Base-by-base conservation (phyloP, 2,797 vertebrate species). In the Pseudomugil gertrudae region DNA sequence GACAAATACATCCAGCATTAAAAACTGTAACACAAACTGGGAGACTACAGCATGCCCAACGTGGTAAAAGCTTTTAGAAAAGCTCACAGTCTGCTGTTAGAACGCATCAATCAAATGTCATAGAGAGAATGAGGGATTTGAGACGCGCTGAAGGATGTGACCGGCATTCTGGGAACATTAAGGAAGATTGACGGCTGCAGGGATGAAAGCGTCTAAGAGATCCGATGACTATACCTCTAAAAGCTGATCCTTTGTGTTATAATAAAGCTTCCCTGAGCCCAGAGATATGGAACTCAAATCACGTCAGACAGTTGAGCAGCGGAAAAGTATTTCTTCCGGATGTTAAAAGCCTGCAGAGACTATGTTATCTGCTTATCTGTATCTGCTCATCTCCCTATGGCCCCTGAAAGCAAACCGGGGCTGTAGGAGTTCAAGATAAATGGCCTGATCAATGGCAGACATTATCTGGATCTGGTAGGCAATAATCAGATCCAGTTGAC, bases 21-120 rank as follows among this genome's bases (percentile, higher is more conserved):
- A 84, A 85, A 91, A 84, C 77, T 81, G 36, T 87, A 90, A 88
- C 87, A 92, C 89, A 93, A 94, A 85, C 79, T 91, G 92, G 90
- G 89, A 86, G 89, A 89, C 60, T 75, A 82, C 80, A 90, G 80
- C 83, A 88, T 73, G 81, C 78, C 83, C 83, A 83, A 86, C 83
- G 81, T 56, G 70, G 64, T 65, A 74, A 79, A 83, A 83, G 69
- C 79, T 76, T 84, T 72, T 78, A 81, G 80, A 83, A 83, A 63
- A 63, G 56, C 74, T 73, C 81, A 79, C 80, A 86, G 80, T 78
- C 73, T 58, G 74, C 64, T 79, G 67, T 63, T 81, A 33, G 78
- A 86, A 69, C 68, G 75, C 86, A 88, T 84, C 80, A 84, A 84
- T 88, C 81, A 87, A 61, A 79, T 23, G 82, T 75, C 68, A 84